Evolutionary conservation across 2,888 invertebrate genomes (phyloP).

Genomic region (Prenolepis imparis): DNA sequence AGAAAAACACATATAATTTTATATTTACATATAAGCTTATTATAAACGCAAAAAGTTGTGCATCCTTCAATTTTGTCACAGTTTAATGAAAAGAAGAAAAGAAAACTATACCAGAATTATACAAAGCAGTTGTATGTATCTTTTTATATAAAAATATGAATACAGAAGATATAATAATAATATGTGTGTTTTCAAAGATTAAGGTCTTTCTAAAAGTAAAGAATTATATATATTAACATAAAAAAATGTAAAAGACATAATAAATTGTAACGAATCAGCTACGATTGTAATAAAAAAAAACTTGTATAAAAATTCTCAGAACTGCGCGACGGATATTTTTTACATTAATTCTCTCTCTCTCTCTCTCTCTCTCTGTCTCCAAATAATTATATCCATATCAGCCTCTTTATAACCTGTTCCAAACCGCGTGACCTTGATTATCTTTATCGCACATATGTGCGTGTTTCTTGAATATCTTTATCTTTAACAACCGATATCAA

Average conservation of each 20-base stretch:
- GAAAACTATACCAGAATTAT: neutral
- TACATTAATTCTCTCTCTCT: neutral
- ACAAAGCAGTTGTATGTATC: neutral
- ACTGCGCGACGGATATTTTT: neutral
- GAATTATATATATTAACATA: neutral
- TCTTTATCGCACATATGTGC: constrained; percentile 64
- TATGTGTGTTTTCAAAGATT: neutral
- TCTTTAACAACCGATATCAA: constrained; percentile 49
- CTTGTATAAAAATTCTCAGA: constrained; percentile 5
- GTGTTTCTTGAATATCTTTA: constrained; percentile 70
- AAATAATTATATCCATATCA: constrained; percentile 64
- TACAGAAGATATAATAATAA: neutral
- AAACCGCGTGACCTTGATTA: constrained; percentile 78
- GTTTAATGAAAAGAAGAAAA: neutral
- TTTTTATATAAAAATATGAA: neutral
- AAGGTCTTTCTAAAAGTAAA: neutral
- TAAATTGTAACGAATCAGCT: neutral
- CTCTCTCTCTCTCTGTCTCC: neutral
- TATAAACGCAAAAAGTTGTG: neutral
- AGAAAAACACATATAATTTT: constrained; percentile 33
- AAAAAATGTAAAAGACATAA: neutral
- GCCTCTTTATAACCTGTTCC: constrained; percentile 72
- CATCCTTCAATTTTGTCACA: too few relatives aligned
- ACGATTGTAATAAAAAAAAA: neutral
- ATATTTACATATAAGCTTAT: constrained; percentile 13